phyloP scores from a whole-genome alignment of 2,888 invertebrate genomes.

The Coecobrya sp. region DNA sequence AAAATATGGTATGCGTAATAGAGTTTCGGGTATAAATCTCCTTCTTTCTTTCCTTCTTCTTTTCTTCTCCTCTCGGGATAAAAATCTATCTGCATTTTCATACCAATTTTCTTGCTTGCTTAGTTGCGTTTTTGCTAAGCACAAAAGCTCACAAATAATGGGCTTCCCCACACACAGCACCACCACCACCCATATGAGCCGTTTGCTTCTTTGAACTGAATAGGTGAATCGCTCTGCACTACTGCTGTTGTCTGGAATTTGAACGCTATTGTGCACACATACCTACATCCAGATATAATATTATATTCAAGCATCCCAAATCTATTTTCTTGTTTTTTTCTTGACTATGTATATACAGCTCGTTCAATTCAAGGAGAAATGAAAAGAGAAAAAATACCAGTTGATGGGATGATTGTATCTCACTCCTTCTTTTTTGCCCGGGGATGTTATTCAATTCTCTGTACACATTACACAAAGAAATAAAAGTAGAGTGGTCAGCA shows the following conservation, averaged over 20 bases:
- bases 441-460: slow-evolving; percentile 58
- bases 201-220: neutral
- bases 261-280: too few relatives aligned
- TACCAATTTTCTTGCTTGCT: slow-evolving; percentile 44
- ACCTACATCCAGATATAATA: too few relatives aligned
- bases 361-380: slow-evolving; percentile 42
- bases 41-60: slow-evolving; percentile 34
- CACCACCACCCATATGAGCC: neutral
- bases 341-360: neutral
- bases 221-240: neutral
- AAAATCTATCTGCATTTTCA: slow-evolving; percentile 53
- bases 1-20: neutral
- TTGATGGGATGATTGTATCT: slow-evolving; percentile 67
- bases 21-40: slow-evolving; percentile 27
- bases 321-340: neutral
- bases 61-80: slow-evolving; percentile 22
- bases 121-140: slow-evolving; percentile 60
- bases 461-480: neutral
- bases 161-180: slow-evolving; percentile 30
- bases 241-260: neutral
- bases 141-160: slow-evolving; percentile 70
- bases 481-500: neutral
- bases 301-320: neutral
- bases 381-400: slow-evolving; percentile 18
- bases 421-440: slow-evolving; percentile 42